A percentile compares a stretch with the other conserved stretches of the same genome.
Evolutionary conservation across 2,113 vertebrate genomes (phyloP).

Genomic region (Tachysurus fulvidraco): DNA sequence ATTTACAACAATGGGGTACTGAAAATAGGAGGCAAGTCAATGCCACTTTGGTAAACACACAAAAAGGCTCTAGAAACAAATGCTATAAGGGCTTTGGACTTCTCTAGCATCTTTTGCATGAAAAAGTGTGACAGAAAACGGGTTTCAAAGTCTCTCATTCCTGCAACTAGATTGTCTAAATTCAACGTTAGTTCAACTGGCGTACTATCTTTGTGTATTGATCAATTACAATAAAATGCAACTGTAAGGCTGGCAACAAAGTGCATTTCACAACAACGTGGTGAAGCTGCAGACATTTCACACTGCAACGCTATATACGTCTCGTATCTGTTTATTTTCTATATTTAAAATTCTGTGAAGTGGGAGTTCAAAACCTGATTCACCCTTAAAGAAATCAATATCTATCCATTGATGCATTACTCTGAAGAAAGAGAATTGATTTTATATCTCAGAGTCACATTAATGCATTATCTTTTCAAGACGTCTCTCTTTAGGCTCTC

Average conservation of each 20-base stretch:
- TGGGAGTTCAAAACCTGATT: conserved; percentile 1
- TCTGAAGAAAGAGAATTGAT: conserved; percentile 19
- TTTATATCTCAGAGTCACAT: conserved; percentile 9
- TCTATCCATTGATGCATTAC: conserved; percentile 19
- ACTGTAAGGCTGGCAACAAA: not conserved
- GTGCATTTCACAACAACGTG: not conserved
- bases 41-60: conserved; percentile 25
- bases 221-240: not conserved
- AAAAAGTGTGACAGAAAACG: not conserved
- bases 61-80: conserved; percentile 7
- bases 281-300: not conserved
- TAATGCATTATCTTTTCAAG: conserved; percentile 23
- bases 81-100: not conserved
- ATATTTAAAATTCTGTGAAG: conserved; percentile 7
- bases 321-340: not conserved
- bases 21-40: conserved; percentile 38
- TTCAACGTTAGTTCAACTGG: not conserved
- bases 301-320: not conserved
- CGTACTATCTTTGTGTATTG: not conserved
- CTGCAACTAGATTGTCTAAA: not conserved
- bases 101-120: conserved; percentile 3
- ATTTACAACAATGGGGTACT: conserved; percentile 23
- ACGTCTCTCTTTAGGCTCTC: conserved; percentile 8
- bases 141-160: not conserved
- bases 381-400: conserved; percentile 12